Evolutionary conservation across 2,797 vertebrate species (phyloP).

Genomic region (Naso thynnoides): DNA sequence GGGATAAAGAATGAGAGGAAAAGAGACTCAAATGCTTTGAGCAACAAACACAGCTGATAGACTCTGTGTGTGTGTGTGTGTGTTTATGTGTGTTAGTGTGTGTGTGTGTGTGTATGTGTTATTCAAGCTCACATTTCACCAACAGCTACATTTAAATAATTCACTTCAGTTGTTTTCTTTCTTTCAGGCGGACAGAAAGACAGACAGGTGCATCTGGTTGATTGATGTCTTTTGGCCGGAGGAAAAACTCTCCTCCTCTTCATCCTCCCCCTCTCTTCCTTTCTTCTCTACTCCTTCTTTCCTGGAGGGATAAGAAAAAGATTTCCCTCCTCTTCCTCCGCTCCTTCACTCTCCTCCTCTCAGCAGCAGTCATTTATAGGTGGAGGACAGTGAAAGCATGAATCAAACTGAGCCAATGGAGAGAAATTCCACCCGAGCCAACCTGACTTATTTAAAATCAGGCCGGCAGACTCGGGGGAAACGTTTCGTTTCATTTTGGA

Average conservation of each 20-base stretch:
- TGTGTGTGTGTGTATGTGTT: conserved; percentile 15
- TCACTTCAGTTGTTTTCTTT: conserved; percentile 41
- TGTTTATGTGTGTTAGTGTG: conserved; percentile 14
- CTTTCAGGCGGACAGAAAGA: conserved; percentile 26
- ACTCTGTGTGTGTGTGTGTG: conserved; percentile 10
- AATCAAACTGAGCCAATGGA: not conserved
- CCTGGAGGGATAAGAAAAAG: conserved; percentile 12
- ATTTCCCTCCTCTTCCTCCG: not conserved
- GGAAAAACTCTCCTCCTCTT: conserved; percentile 22
- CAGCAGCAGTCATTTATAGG: not conserved
- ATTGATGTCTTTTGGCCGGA: conserved; percentile 50
- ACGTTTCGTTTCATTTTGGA: conserved; percentile 18
- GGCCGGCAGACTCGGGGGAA: not conserved
- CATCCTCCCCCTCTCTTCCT: not conserved
- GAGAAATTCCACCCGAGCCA: not conserved
- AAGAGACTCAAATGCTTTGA: conserved; percentile 45
- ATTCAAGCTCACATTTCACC: conserved; percentile 15
- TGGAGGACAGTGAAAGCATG: not conserved
- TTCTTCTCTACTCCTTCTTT: conserved; percentile 12
- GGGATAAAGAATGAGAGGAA: conserved; percentile 29
- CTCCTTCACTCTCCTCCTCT: not conserved
- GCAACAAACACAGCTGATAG: conserved; percentile 60
- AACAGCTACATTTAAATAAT: conserved; percentile 48
- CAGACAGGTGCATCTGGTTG: conserved; percentile 51
- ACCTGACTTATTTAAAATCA: not conserved